A percentile compares a stretch with the other conserved stretches of the same genome.
Conservation (phyloP, 2,888 invertebrate genomes). For the Nemapogon koenigi region DNA sequence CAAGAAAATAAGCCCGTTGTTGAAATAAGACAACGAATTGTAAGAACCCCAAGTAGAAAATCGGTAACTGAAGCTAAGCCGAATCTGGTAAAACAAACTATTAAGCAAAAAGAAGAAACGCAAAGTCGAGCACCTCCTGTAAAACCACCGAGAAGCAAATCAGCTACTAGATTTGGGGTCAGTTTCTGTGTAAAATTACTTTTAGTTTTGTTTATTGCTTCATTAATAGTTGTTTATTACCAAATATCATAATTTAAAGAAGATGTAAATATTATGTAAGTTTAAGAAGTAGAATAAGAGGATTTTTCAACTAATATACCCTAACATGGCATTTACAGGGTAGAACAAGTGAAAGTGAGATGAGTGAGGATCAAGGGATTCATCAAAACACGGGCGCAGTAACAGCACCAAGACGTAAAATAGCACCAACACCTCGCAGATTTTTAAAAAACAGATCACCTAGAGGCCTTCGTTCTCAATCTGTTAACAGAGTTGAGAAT, state of each 20-base stretch:
- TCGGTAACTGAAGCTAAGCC: conserved; percentile 34
- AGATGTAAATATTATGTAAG: conserved; percentile 23
- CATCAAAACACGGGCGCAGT: conserved; percentile 28
- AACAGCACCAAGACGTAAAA: conserved; percentile 37
- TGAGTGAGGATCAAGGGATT: conserved; percentile 55
- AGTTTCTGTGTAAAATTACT: conserved; percentile 50
- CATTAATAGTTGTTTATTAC: conserved; percentile 49
- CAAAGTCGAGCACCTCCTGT: conserved; percentile 44
- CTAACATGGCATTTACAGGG: conserved; percentile 55
- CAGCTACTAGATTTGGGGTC: conserved; percentile 57
- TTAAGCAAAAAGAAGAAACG: conserved; percentile 34
- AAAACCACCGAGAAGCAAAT: conserved; percentile 58
- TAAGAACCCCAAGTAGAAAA: conserved; percentile 52
- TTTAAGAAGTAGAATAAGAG: conserved; percentile 14
- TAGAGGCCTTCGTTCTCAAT: conserved; percentile 61
- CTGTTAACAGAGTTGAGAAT: conserved; percentile 55
- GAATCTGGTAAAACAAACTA: conserved; percentile 27
- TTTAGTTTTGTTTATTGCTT: conserved; percentile 42
- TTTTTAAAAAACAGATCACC: conserved; percentile 50
- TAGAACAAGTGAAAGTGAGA: conserved; percentile 65
- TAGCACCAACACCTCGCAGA: conserved; percentile 45
- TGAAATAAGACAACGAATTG: conserved; percentile 48
- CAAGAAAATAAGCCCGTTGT: conserved; percentile 44
- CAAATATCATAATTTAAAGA: conserved; percentile 29
- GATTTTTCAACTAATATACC: conserved; percentile 29